phyloP scores from a whole-genome alignment of 2,888 invertebrate genomes.

The Mellilla xanthometata region DNA sequence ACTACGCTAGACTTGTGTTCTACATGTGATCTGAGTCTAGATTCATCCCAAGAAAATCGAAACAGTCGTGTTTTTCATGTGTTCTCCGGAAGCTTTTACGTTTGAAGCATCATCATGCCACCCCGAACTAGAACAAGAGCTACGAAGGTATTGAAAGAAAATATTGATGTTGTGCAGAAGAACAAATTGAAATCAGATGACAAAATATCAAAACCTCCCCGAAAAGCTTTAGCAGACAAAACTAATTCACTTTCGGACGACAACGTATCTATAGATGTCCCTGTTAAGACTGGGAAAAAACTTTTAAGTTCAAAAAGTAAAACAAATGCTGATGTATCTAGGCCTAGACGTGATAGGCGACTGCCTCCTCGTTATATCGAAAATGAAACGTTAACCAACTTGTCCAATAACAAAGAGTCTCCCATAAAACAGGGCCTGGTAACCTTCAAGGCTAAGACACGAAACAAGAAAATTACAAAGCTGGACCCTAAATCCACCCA shows the following conservation, averaged over 20 bases:
- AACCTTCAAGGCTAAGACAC: slow-evolving; percentile 2
- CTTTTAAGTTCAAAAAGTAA: slow-evolving; percentile 16
- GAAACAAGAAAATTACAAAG: not conserved
- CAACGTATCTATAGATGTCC: slow-evolving; percentile 42
- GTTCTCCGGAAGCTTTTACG: too few species aligned
- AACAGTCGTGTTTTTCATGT: too few species aligned
- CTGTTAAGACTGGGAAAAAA: slow-evolving; percentile 29
- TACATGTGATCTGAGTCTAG: too few species aligned
- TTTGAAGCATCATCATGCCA: slow-evolving; percentile 56
- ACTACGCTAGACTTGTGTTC: too few species aligned
- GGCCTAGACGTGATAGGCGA: slow-evolving; percentile 53
- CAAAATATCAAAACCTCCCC: slow-evolving; percentile 40
- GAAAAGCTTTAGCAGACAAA: slow-evolving; percentile 66
- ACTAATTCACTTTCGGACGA: slow-evolving; percentile 73
- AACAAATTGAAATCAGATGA: slow-evolving; percentile 39
- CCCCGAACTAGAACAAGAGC: slow-evolving; percentile 56
- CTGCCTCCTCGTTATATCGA: slow-evolving; percentile 54
- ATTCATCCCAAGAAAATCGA: too few species aligned
- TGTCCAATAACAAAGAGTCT: slow-evolving; percentile 41
- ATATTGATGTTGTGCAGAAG: slow-evolving; percentile 36
- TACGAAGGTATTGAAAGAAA: slow-evolving; percentile 60
- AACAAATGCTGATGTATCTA: slow-evolving; percentile 23
- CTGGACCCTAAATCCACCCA: too few species aligned
- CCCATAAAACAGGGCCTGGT: slow-evolving; percentile 5
- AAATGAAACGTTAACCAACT: slow-evolving; percentile 42